Evolutionary conservation across 2,888 invertebrate species (phyloP), one percentile per base, ranked within the genome.

Genomic region (Blera fallax): DNA sequence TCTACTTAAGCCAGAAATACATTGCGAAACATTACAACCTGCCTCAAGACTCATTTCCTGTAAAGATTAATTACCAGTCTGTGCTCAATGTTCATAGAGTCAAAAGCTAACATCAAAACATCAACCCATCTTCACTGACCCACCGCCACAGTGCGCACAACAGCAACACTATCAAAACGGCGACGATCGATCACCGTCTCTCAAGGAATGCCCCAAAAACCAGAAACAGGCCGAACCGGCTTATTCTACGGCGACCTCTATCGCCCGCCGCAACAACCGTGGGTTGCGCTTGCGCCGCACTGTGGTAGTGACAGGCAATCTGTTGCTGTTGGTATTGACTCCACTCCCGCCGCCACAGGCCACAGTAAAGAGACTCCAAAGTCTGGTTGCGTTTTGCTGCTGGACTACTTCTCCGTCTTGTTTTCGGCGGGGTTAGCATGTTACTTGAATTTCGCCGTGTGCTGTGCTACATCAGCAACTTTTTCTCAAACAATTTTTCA

Each of bases 221-320:
- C 18, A 81, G 40, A 85, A 81, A 85, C 85, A 81, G 58, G 77
- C 58, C 65, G 64, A 85, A 85, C 85, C 85, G 85, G 85, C 85
- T 85, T 85, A 80, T 69, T 80, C 62, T 48, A 67, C 65, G 76
- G 72, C 81, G 85, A 85, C 81, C 85, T 77, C 67, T 77, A 76
- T 72, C 58, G 72, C 76, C 80, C 67, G 85, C 67, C 77, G 67
- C 81, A 85, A 81, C 67, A 85, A 80, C 77, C 72, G 80, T 77
- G 69, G 74, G 79, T 69, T 72, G 64, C 21, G 40, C n/a, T n/a
- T n/a, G 40, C 54, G 54, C 58, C 43, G 34, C 50, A 8, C 64
- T 56, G 72, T 56, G 56, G 34, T 65, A 21, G 56, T 29, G 16
- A 29, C 24, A 21, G 18, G 27, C 54, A 32, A 27, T 37, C 24